Conservation (phyloP, 2,113 vertebrate genomes). For the Callaeas wilsoni region DNA sequence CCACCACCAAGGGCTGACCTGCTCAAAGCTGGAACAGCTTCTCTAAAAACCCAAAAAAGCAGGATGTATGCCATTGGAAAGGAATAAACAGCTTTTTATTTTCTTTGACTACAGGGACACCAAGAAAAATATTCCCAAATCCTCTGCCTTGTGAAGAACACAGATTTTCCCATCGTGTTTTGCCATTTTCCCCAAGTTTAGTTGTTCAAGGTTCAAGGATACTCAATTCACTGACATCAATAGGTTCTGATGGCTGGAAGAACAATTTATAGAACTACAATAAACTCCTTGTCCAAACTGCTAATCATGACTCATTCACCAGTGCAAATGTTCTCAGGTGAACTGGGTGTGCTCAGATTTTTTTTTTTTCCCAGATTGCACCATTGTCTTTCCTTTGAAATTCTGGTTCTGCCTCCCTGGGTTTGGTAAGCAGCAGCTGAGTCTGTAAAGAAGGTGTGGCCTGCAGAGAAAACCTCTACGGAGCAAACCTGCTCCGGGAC, state of each 20-base stretch:
- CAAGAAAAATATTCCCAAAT: background rate
- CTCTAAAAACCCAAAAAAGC: background rate
- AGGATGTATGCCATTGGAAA: background rate
- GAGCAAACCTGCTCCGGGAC: background rate
- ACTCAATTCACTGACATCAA: background rate
- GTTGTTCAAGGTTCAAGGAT: background rate
- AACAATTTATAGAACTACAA: background rate
- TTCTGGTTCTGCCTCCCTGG: constrained; percentile 16
- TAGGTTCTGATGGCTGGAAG: background rate
- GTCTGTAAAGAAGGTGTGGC: background rate
- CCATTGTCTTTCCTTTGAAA: constrained; percentile 25
- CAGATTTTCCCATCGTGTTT: background rate
- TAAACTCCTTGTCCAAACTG: background rate
- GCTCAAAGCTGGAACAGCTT: background rate
- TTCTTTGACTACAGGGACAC: background rate
- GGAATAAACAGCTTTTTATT: background rate
- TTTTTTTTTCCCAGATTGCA: constrained; percentile 22
- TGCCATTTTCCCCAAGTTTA: background rate
- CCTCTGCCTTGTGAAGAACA: background rate
- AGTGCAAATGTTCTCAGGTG: background rate
- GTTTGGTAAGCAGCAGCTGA: background rate
- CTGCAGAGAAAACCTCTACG: background rate
- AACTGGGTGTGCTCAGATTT: constrained; percentile 32
- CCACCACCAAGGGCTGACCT: background rate
- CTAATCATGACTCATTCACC: background rate